Base-by-base conservation (phyloP, 1,140 invertebrate genomes). In the Caenorhabditis brenneri region DNA sequence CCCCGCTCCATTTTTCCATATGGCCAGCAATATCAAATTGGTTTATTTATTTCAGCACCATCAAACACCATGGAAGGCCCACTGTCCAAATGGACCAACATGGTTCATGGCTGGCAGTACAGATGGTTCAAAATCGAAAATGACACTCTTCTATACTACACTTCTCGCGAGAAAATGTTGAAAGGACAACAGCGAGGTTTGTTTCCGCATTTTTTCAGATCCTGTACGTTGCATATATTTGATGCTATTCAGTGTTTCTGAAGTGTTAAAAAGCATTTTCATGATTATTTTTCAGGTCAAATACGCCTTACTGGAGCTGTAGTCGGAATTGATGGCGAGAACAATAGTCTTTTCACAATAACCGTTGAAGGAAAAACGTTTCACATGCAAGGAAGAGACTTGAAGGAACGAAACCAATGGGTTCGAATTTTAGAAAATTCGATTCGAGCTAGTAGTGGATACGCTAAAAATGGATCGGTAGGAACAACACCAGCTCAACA, bases 71-170 rank as follows among this genome's bases (percentile, higher is more conserved):
- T 98, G 94, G 97, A 99, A 93, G 97, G 97, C 86, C 96, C 96
- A n/a, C 92, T 99, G 58, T 98, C 95, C 92, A 99, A 99, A 94
- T 99, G 97, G 97, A 99, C 97, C 83, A 99, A 99, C 94, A 96
- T 99, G 87, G 96, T 99, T 94, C 97, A 99, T 42, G 84, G 84
- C 19, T 85, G 84, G 84, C 84, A 85, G 39, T 85, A 85, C 39
- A 49, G 83, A 6, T 99, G 97, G 96, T 99, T 99, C 92, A 97
- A 99, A 85, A 92, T 99, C 86, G 97, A 99, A 42, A 89, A 90
- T 24, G 90, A 90, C 51, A 84, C 84, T 1, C 79, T 90, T 12
- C 74, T 87, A 53, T 90, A 90, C 55, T 90, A 88, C 74, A 90
- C 89, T 96, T 97, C 96, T 39, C 96, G 97, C 91, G 97, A 99